Evolutionary conservation across 2,888 invertebrate genomes (phyloP), one percentile per base, ranked within the genome.

Genomic region (Eilema griseolum): DNA sequence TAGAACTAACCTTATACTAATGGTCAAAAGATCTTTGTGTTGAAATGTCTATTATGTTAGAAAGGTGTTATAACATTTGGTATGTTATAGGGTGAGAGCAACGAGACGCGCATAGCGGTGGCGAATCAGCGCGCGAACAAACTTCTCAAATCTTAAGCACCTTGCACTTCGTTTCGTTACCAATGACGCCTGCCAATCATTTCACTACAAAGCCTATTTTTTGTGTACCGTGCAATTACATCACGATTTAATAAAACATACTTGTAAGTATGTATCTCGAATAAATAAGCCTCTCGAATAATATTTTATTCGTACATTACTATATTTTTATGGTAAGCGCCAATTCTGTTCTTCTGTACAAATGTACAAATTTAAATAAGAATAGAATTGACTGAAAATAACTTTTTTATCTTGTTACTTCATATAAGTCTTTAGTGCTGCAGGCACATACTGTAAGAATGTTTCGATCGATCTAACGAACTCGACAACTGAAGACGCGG

Each of bases 121-220:
- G 98, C 98, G 85, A 98, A 98, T 95, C 98, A 98, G 91, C 97
- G 98, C 86, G 98, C 98, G 90, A 97, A 97, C 95, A 98, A 98
- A 91, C 97, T 98, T 84, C 97, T 98, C 93, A 98, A 98, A 95
- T 97, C 95, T 80, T 95, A 95, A 95, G 82, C 86, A 76, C 70
- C 59, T 67, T 65, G 71, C 67, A 71, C 72, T 66, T 41, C 65
- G 33, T 65, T 69, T 61, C 70, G 64, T 66, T 73, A 74, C 63
- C 74, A 76, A 81, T 78, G 80, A 81, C 83, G 76, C 79, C 69
- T 80, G 63, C 77, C 75, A 68, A 68, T 69, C 56, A 26, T 65
- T 64, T 60, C 65, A 56, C 46, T 20, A 52, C 33, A 52, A 3
- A 24, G 23, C 7, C 14, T 4, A 12, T 57, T 23, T 14, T 52